Percentiles rank a stretch among this genome's conserved stretches.
Evolutionary conservation across 2,113 vertebrate genomes (phyloP).

Genomic region (Dunckerocampus dactyliophorus): DNA sequence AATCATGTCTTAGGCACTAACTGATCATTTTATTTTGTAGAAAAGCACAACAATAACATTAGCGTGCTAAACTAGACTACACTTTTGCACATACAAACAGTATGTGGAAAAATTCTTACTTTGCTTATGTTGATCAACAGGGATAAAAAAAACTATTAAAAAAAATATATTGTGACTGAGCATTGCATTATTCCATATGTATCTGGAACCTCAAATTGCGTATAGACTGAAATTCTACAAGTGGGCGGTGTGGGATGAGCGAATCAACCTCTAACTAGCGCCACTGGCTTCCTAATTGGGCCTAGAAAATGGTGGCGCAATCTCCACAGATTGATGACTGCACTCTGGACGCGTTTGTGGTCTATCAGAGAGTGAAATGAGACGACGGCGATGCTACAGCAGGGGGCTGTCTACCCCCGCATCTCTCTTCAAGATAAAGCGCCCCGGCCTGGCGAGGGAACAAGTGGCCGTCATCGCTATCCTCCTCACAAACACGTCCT

Average conservation of each 20-base stretch:
- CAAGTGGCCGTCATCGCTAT: conserved; percentile 65
- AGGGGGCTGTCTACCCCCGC: conserved; percentile 38
- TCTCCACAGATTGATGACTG: conserved; percentile 68
- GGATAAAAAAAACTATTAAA: conserved; percentile 49
- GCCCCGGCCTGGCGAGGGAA: conserved; percentile 53
- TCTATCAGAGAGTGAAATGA: conserved; percentile 77
- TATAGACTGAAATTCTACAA: conserved; percentile 51
- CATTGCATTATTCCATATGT: conserved; percentile 44
- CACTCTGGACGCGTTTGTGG: conserved; percentile 62
- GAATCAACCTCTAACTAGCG: conserved; percentile 56
- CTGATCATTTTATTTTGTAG: too few species aligned
- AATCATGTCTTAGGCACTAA: too few species aligned
- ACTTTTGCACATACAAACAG: background rate
- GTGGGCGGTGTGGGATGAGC: conserved; percentile 42
- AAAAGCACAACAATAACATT: too few species aligned
- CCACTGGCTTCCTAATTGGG: conserved; percentile 65
- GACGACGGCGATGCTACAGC: conserved; percentile 56
- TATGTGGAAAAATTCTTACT: conserved; percentile 27
- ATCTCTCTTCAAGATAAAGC: conserved; percentile 60
- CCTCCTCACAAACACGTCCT: conserved; percentile 61
- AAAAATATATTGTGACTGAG: conserved; percentile 64
- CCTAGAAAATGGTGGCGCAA: conserved; percentile 56
- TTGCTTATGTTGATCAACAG: background rate
- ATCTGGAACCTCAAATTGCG: conserved; percentile 58
- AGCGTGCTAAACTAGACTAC: too few species aligned